Conservation (phyloP, 92 coral and sea anemone species). For the Nematostella vectensis region DNA sequence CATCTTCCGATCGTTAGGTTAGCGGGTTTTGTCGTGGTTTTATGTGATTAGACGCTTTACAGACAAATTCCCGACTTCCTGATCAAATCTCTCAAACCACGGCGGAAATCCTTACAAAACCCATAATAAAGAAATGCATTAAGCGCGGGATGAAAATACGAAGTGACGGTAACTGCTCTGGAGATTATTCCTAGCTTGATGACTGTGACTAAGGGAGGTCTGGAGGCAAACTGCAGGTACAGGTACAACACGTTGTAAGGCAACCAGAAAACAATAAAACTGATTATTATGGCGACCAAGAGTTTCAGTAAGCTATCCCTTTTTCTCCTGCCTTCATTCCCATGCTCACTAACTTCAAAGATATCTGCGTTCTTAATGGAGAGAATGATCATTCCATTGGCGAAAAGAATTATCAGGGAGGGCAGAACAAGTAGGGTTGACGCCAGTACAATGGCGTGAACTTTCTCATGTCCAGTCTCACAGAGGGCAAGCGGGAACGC, state of each 20-base stretch:
- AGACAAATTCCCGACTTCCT: not conserved
- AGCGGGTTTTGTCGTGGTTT: not conserved
- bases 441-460: slow-evolving; percentile 19
- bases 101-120: slow-evolving; percentile 56
- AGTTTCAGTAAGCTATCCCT: slow-evolving; percentile 40
- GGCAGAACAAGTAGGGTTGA: slow-evolving; percentile 12
- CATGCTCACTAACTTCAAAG: slow-evolving; percentile 18
- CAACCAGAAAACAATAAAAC: slow-evolving; percentile 46
- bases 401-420: slow-evolving; percentile 13
- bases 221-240: slow-evolving; percentile 15
- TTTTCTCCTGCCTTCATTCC: slow-evolving; percentile 17
- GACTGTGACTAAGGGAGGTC: slow-evolving; percentile 3
- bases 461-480: slow-evolving; percentile 12
- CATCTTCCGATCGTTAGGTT: not conserved
- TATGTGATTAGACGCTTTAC: not conserved
- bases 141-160: slow-evolving; percentile 50
- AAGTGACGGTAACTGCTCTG: slow-evolving; percentile 17
- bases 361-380: slow-evolving; percentile 24
- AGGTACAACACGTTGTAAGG: slow-evolving; percentile 42
- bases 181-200: slow-evolving; percentile 12
- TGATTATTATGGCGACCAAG: slow-evolving; percentile 35
- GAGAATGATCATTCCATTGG: slow-evolving; percentile 30
- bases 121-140: slow-evolving; percentile 59
- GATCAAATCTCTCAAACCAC: slow-evolving; percentile 28
- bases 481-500: slow-evolving; percentile 28